phyloP scores from a whole-genome alignment of 2,113 vertebrate genomes.

The Regulus satrapa region DNA sequence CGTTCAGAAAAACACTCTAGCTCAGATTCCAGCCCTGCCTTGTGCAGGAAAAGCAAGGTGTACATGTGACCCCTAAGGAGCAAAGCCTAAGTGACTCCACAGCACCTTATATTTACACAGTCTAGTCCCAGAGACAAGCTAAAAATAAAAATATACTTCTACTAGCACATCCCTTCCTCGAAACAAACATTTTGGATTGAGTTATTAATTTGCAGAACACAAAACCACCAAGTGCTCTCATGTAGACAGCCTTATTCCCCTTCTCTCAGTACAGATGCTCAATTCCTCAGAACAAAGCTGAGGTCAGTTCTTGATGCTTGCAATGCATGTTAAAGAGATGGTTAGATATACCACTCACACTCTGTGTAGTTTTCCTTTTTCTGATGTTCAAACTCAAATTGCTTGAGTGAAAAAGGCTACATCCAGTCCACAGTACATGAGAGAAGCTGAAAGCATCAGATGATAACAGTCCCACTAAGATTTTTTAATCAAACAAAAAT shows the following conservation, averaged over 20 bases:
- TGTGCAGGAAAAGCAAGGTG: neutral
- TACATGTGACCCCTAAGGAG: neutral
- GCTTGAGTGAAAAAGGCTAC: neutral
- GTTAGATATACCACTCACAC: neutral
- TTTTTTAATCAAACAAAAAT: neutral
- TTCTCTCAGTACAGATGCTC: neutral
- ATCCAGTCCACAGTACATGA: neutral
- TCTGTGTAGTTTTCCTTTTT: neutral
- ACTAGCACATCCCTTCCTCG: neutral
- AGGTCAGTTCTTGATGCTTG: neutral
- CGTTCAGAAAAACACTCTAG: neutral
- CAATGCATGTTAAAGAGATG: neutral
- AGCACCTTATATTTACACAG: neutral
- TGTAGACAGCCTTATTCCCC: neutral
- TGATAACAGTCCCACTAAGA: neutral
- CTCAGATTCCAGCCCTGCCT: neutral
- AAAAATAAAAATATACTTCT: neutral
- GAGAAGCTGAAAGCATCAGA: neutral
- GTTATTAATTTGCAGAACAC: neutral
- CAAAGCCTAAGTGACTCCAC: neutral
- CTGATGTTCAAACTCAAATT: neutral
- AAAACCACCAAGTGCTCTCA: neutral
- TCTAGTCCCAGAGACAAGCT: neutral
- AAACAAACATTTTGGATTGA: neutral
- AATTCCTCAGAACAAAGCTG: neutral